Evolutionary conservation across 2,888 invertebrate species (phyloP).

Genomic region (Rhabditophanes sp.): DNA sequence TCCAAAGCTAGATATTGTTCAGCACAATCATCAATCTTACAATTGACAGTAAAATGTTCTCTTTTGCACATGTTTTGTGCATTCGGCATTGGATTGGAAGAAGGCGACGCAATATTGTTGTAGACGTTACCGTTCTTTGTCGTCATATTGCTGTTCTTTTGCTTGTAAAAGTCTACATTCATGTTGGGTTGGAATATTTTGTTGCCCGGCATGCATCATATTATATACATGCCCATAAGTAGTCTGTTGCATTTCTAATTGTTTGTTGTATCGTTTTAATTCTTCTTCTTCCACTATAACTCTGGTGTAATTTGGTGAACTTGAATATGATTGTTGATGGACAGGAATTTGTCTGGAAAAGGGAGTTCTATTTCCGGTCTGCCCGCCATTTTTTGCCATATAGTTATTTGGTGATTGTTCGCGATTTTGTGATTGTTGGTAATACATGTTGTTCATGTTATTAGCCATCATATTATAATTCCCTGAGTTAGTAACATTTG

Average conservation of each 20-base stretch:
- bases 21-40: conserved; percentile 61
- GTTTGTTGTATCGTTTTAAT: conserved; percentile 17
- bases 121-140: not conserved
- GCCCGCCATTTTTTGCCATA: too few relatives aligned
- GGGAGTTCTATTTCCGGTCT: too few relatives aligned
- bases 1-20: conserved; percentile 65
- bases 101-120: not conserved
- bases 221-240: conserved; percentile 23
- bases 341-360: too few relatives aligned
- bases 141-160: not conserved
- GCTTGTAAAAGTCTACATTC: not conserved
- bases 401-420: too few relatives aligned
- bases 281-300: conserved; percentile 20
- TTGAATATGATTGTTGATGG: too few relatives aligned
- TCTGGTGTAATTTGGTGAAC: too few relatives aligned
- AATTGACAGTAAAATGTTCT: conserved; percentile 1
- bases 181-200: conserved; percentile 1
- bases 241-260: conserved; percentile 18
- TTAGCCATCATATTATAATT: too few relatives aligned
- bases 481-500: too few relatives aligned
- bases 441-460: too few relatives aligned
- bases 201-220: conserved; percentile 14
- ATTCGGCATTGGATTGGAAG: conserved; percentile 4
- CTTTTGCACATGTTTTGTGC: conserved; percentile 1
- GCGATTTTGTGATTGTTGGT: too few relatives aligned